Conservation (phyloP, 2,113 vertebrate genomes). For the Notarius quadriscutis region DNA sequence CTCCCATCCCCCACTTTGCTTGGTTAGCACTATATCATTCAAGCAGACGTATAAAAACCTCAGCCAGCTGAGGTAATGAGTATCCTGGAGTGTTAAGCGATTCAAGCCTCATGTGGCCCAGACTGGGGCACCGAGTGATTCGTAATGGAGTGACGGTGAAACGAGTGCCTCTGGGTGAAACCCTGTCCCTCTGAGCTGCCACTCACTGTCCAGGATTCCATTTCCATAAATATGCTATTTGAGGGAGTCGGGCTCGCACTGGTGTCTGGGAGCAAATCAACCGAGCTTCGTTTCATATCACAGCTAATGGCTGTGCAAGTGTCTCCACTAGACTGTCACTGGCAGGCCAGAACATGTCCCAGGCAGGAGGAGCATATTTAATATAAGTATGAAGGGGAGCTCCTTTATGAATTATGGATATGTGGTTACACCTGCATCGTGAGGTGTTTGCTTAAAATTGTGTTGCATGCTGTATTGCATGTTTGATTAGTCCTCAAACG, state of each 20-base stretch:
- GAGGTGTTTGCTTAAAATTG: not conserved
- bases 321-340: constrained; percentile 37
- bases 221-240: constrained; percentile 49
- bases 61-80: constrained; percentile 35
- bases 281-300: constrained; percentile 43
- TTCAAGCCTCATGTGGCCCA: constrained; percentile 42
- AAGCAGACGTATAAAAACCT: constrained; percentile 33
- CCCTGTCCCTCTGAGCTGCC: constrained; percentile 44
- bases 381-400: not conserved
- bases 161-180: constrained; percentile 44
- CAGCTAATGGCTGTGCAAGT: constrained; percentile 35
- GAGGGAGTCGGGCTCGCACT: constrained; percentile 27
- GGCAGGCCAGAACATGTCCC: constrained; percentile 18
- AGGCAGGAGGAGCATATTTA: constrained; percentile 40
- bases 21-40: constrained; percentile 39
- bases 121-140: constrained; percentile 36
- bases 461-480: not conserved
- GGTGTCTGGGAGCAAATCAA: constrained; percentile 50
- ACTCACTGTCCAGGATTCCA: constrained; percentile 48
- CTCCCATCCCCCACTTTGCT: constrained; percentile 35
- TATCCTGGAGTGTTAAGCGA: constrained; percentile 47
- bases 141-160: constrained; percentile 46
- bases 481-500: constrained; percentile 45
- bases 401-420: constrained; percentile 46
- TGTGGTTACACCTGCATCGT: not conserved